Percentiles rank a stretch among this genome's conserved stretches.
Conservation (phyloP, 64 coral and sea anemone genomes). For the Stichodactyla mertensii region DNA sequence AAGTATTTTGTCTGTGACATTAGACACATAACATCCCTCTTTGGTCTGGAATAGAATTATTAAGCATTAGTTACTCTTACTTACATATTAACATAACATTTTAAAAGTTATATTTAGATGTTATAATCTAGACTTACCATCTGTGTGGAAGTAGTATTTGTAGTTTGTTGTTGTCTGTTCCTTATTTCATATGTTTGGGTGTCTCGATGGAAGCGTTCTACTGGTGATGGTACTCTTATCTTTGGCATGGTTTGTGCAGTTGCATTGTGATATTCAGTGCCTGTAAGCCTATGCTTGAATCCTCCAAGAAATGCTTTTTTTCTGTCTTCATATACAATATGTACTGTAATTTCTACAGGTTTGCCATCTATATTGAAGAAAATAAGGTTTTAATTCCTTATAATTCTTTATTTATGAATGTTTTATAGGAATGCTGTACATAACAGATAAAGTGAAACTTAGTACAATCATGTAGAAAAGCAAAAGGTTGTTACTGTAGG, state of each 20-base stretch:
- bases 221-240: conserved; percentile 71
- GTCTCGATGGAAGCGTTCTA: conserved; percentile 88
- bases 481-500: no score
- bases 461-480: no score
- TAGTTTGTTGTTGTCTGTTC: conserved; percentile 82
- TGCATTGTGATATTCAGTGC: conserved; percentile 90
- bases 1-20: conserved; percentile 82
- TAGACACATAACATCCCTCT: conserved; percentile 89
- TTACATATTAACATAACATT: no score
- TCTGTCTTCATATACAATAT: conserved; percentile 58
- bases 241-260: conserved; percentile 81
- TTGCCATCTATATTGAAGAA: conserved; percentile 45
- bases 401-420: no score
- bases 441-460: no score
- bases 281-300: conserved; percentile 82
- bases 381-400: no score
- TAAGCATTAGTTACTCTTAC: no score
- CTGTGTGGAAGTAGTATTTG: conserved; percentile 95
- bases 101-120: no score
- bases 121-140: conserved; percentile 64
- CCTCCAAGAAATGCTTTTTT: conserved; percentile 95
- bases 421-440: no score
- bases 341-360: conserved; percentile 58
- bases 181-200: conserved; percentile 81
- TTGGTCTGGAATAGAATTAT: conserved; percentile 66